Conservation (phyloP, 2,888 invertebrate genomes). For the Abrostola triplasia region DNA sequence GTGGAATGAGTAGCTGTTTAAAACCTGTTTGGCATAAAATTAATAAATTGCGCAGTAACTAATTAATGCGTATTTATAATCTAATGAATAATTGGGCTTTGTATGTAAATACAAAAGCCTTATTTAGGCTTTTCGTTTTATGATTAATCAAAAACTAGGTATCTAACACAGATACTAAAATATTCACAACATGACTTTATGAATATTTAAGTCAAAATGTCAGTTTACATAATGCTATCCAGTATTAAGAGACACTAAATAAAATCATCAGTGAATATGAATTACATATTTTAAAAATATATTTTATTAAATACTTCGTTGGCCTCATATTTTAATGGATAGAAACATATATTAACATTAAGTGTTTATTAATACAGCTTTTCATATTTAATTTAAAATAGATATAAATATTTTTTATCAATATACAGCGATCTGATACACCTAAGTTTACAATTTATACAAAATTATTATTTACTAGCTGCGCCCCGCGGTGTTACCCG, state of each 20-base stretch:
- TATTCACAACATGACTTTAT: background rate
- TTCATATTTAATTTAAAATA: conserved; percentile 47
- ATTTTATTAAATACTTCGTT: conserved; percentile 36
- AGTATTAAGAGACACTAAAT: conserved; percentile 38
- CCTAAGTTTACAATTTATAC: background rate
- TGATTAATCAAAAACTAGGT: background rate
- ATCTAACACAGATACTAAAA: background rate
- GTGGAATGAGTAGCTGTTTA: too few species aligned
- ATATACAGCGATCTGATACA: background rate
- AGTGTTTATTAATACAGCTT: conserved; percentile 40
- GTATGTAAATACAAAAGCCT: conserved; percentile 1
- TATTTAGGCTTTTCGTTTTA: background rate
- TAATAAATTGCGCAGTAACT: background rate
- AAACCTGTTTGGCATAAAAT: background rate
- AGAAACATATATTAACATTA: conserved; percentile 51
- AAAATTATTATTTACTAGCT: too few species aligned
- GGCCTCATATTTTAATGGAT: conserved; percentile 59
- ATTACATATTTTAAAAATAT: conserved; percentile 65
- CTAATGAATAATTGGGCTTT: background rate
- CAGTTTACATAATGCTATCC: conserved; percentile 33
- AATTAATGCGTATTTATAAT: background rate
- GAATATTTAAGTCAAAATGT: conserved; percentile 16
- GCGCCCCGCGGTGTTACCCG: too few species aligned
- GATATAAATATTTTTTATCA: conserved; percentile 13
- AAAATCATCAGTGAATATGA: conserved; percentile 68